Conservation (phyloP, 2,113 vertebrate genomes). For the Albula glossodonta region DNA sequence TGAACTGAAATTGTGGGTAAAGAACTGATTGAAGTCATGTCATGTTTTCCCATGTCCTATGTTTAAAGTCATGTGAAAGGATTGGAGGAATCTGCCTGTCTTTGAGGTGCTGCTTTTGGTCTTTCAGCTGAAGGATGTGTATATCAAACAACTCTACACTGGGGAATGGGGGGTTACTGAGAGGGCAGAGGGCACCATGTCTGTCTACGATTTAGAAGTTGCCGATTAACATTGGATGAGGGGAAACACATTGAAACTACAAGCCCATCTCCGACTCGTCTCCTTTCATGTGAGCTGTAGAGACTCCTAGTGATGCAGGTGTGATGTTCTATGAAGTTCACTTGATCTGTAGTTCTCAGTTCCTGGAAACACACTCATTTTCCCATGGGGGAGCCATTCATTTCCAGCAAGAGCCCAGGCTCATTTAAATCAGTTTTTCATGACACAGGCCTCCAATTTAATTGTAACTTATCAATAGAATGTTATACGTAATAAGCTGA, state of each 20-base stretch:
- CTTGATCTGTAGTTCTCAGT: neutral
- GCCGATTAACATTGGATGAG: slow-evolving; percentile 23
- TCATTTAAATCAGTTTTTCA: too few species aligned
- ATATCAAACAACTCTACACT: neutral
- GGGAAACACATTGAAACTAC: neutral
- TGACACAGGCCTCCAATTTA: too few species aligned
- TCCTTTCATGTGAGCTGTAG: neutral
- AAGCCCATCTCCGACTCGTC: neutral
- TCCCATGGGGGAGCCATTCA: neutral
- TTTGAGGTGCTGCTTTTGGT: slow-evolving; percentile 12
- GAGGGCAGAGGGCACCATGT: neutral
- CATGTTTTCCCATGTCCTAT: neutral
- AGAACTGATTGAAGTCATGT: neutral
- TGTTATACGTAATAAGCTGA: too few species aligned
- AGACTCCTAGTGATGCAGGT: slow-evolving; percentile 3
- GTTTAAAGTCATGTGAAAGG: slow-evolving; percentile 20
- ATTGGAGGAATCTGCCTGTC: neutral
- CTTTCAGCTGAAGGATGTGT: neutral
- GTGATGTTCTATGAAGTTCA: neutral
- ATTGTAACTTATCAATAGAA: too few species aligned
- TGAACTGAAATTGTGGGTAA: too few species aligned
- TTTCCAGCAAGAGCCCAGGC: too few species aligned
- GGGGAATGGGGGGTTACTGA: neutral
- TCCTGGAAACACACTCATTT: neutral
- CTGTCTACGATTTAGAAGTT: neutral